Evolutionary conservation across 2,113 vertebrate genomes (phyloP).

Genomic region (Nipponia nippon): DNA sequence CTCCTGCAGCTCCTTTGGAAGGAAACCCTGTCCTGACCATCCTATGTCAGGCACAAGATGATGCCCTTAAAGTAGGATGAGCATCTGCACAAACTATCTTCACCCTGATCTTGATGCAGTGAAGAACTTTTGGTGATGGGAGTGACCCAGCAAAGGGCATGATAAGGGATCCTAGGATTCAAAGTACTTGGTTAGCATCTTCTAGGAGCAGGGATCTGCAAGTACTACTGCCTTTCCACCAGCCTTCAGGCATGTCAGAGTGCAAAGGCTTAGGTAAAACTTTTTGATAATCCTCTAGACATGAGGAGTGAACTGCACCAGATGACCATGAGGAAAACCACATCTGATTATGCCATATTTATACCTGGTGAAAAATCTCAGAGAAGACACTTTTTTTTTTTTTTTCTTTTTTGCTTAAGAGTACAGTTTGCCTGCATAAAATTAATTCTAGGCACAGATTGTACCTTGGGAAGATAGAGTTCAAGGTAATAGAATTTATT

Average conservation of each 20-base stretch:
- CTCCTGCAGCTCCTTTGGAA: background rate
- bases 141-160: background rate
- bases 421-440: background rate
- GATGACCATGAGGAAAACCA: background rate
- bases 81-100: background rate
- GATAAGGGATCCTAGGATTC: background rate
- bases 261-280: background rate
- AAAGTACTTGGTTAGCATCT: background rate
- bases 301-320: background rate
- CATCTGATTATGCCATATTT: background rate
- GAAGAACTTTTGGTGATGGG: background rate
- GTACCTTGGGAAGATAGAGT: background rate
- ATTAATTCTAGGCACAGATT: background rate
- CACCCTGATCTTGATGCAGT: background rate
- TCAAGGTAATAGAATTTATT: background rate
- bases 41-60: background rate
- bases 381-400: rapidly evolving
- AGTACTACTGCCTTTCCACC: background rate
- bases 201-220: background rate
- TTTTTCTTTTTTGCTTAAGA: background rate
- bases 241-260: background rate
- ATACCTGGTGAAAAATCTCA: background rate
- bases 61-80: background rate
- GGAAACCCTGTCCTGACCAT: background rate
- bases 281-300: background rate